A percentile compares a stretch with the other conserved stretches of the same genome.
Evolutionary conservation across 2,113 vertebrate species (phyloP).

Genomic region (Coreoperca whiteheadi): DNA sequence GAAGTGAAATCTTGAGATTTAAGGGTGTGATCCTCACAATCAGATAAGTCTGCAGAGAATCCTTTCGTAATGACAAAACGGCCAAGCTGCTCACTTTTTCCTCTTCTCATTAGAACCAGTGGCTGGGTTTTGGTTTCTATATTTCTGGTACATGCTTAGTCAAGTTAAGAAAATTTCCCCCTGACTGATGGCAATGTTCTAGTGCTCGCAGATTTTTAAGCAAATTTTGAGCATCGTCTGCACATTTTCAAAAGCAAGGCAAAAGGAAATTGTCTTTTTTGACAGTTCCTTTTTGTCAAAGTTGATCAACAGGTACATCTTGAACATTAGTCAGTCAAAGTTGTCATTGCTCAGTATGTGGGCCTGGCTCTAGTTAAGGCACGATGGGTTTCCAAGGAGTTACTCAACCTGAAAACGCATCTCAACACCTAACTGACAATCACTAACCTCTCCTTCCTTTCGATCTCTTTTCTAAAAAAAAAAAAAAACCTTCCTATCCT

Average conservation of each 20-base stretch:
- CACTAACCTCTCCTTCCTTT: no score
- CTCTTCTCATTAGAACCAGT: neutral
- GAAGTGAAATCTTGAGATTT: no score
- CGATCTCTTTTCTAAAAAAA: no score
- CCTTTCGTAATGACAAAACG: no score
- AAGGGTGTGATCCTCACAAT: neutral
- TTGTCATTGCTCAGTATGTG: neutral
- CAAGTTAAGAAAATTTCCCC: no score
- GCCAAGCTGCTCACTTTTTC: neutral
- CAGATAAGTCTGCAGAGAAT: neutral
- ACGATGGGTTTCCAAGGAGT: neutral
- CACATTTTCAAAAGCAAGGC: neutral
- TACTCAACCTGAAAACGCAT: neutral
- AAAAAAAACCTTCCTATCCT: no score
- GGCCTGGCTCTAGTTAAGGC: neutral
- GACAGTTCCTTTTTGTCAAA: neutral
- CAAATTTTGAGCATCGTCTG: neutral
- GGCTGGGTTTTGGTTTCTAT: neutral
- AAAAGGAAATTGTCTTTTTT: no score
- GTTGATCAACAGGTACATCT: conserved; percentile 44
- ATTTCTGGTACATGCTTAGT: neutral
- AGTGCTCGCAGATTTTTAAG: neutral
- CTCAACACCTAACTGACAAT: no score
- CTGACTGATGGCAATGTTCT: neutral
- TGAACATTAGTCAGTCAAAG: neutral